phyloP scores from a whole-genome alignment of 2,113 vertebrate species.

The Cynopterus brachyotis region DNA sequence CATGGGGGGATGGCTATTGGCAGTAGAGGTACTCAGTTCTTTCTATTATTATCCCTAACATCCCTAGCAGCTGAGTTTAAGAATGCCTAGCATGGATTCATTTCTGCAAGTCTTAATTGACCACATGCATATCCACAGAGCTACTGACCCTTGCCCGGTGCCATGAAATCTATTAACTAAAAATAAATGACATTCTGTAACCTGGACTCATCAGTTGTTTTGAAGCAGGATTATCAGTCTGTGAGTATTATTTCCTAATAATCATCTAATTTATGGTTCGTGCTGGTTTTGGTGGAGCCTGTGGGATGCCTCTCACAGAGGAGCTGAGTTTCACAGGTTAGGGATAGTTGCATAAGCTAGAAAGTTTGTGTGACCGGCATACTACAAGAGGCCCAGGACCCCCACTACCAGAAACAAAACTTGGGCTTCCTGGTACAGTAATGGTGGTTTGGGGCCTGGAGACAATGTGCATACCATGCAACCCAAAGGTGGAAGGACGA shows the following conservation, averaged over 20 bases:
- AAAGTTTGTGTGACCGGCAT: not conserved
- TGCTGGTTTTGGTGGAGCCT: not conserved
- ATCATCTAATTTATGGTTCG: not conserved
- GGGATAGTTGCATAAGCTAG: not conserved
- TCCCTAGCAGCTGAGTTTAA: not conserved
- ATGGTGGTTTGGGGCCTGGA: not conserved
- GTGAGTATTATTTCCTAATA: not conserved
- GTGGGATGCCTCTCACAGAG: too few species aligned
- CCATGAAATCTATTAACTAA: not conserved
- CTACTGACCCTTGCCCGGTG: not conserved
- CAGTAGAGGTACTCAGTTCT: not conserved
- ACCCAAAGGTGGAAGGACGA: not conserved
- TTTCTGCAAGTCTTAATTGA: not conserved
- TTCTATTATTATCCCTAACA: not conserved
- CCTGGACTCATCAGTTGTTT: not conserved
- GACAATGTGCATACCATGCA: accelerated
- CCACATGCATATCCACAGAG: not conserved
- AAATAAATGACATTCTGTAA: not conserved
- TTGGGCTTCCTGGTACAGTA: not conserved
- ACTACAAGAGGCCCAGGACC: not conserved
- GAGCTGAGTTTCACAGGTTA: not conserved
- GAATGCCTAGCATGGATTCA: not conserved
- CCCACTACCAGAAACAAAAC: not conserved
- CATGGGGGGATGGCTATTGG: not conserved
- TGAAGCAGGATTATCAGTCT: not conserved